Base-by-base conservation (phyloP, 2,888 invertebrate species). In the Xiphydria camelus region DNA sequence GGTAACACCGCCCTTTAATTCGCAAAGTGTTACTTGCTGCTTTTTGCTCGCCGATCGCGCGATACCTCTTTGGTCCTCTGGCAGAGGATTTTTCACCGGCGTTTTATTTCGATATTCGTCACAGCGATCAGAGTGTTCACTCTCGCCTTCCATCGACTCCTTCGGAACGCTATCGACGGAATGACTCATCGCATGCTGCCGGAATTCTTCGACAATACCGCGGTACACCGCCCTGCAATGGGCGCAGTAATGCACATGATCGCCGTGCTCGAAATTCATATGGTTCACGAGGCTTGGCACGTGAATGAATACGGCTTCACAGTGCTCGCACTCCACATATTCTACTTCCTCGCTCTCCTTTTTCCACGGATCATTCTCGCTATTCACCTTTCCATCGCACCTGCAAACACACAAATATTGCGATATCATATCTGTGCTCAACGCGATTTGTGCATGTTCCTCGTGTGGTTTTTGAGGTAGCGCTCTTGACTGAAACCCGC, bases 381-480 rank as follows among this genome's bases (percentile, higher is more conserved):
- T 33, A 32, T 41, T 41, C 25, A 40, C 23, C 21, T 50, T 47
- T 31, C 26, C 33, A 40, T 52, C 45, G 44, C 38, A 59, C 53
- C 61, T 62, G 58, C 22, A 63, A 63, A 29, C 29, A 29, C n/a
- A n/a, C n/a, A n/a, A 61, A 57, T 35, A 50, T 26, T 19, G 15
- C 9, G 7, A 26, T 31, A 41, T 45, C 36, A 34, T 18, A 37
- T 44, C 37, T 21, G 43, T 22, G 22, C 21, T 22, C 23, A 32
- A 6, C 26, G 14, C 25, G 26, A 14, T 10, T 44, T 51, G 45
- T 64, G 62, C 15, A 52, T 40, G 19, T 49, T 62, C 41, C 45
- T 56, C 9, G 23, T 38, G 57, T 82, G 82, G 47, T 70, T 79
- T 45, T 76, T 76, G 18, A 82, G 63, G 61, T 82, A 82, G 18